Conservation (phyloP, 1,140 invertebrate species). For the Brachionus calyciflorus region DNA sequence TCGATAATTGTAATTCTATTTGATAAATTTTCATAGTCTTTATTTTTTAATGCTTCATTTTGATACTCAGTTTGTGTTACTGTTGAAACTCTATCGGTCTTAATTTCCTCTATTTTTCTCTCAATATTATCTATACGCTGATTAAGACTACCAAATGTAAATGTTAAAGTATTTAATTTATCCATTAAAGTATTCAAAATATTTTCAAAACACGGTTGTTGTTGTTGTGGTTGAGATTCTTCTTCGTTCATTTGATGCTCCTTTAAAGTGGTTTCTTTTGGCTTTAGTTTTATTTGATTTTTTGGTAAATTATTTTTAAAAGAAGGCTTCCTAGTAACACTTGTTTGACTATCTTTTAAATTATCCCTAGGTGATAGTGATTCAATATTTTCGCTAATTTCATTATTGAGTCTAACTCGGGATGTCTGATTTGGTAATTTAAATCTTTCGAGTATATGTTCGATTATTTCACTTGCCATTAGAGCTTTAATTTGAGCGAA, state of each 20-base stretch:
- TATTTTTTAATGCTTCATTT: neutral
- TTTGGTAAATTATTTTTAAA: too few species aligned
- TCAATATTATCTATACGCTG: conserved; percentile 27
- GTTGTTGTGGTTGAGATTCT: neutral
- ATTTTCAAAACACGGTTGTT: neutral
- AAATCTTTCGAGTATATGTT: neutral
- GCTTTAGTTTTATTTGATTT: neutral
- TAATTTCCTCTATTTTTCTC: neutral
- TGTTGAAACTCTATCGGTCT: neutral
- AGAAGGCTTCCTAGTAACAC: neutral
- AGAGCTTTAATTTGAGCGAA: conserved; percentile 35
- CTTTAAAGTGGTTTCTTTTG: neutral
- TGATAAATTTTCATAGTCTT: neutral
- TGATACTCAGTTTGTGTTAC: too few species aligned
- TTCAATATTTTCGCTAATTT: conserved; percentile 3
- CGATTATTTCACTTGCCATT: conserved; percentile 37
- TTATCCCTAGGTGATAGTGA: neutral
- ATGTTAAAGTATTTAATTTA: conserved; percentile 18
- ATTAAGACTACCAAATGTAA: conserved; percentile 4
- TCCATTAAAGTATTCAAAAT: conserved; percentile 29
- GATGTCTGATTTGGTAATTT: neutral
- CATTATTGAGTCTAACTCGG: neutral
- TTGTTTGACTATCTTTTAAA: neutral
- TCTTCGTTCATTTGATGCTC: neutral
- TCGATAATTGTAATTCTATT: conserved; percentile 17